phyloP scores from a whole-genome alignment of 2,113 vertebrate genomes.

The Tachysurus fulvidraco region DNA sequence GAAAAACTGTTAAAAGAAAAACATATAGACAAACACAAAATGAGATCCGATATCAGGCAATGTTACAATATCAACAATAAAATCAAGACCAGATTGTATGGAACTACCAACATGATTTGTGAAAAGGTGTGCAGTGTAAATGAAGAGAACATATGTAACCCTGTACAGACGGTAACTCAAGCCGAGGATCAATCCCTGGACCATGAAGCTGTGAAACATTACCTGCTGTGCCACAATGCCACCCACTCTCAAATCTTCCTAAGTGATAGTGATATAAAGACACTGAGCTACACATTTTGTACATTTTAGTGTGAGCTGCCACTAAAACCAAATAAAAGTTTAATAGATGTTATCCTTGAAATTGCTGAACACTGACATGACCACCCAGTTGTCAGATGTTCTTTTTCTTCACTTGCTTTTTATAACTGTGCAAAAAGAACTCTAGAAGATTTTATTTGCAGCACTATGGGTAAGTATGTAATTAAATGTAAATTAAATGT shows the following conservation, averaged over 20 bases:
- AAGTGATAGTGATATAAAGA: background rate
- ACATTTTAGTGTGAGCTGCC: background rate
- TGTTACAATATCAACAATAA: background rate
- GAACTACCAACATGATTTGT: background rate
- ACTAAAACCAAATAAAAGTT: background rate
- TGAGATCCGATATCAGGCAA: background rate
- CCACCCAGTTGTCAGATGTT: background rate
- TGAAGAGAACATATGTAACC: background rate
- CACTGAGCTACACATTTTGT: background rate
- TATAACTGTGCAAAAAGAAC: background rate
- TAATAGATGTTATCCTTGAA: background rate
- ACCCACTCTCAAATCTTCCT: background rate
- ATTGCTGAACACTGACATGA: background rate
- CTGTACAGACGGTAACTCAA: background rate
- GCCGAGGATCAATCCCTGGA: background rate
- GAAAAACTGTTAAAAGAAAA: background rate
- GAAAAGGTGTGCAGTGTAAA: background rate
- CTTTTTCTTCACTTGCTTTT: constrained; percentile 1
- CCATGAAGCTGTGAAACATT: constrained; percentile 10
- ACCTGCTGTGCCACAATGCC: constrained; percentile 16
- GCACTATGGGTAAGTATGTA: background rate
- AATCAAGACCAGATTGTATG: background rate
- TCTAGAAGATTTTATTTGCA: constrained; percentile 7
- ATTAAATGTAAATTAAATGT: constrained; percentile 24
- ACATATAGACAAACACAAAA: background rate